Percentiles rank a stretch among this genome's conserved stretches.
phyloP scores from a whole-genome alignment of 2,113 vertebrate species.

The Sorex fumeus region DNA sequence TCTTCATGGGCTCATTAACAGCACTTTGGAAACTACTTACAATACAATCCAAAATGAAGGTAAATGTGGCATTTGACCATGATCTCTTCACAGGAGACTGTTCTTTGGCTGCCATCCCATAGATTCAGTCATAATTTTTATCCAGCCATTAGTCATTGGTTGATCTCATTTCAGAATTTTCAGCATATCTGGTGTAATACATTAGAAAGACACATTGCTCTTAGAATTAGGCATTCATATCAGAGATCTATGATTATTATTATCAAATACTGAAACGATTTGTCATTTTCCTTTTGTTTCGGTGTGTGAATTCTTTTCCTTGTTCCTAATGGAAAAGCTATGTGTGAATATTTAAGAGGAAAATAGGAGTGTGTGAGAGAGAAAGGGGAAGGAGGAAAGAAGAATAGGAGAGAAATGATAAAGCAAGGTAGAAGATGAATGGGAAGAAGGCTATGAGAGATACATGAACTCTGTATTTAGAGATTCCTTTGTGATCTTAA shows the following conservation, averaged over 20 bases:
- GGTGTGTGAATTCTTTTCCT: neutral
- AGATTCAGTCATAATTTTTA: conserved; percentile 38
- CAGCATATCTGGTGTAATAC: neutral
- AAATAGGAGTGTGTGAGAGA: neutral
- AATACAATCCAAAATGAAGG: neutral
- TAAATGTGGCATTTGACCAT: neutral
- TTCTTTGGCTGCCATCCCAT: conserved; percentile 44
- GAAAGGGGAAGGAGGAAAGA: neutral
- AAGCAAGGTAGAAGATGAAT: neutral
- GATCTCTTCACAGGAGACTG: neutral
- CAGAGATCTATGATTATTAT: conserved; percentile 41
- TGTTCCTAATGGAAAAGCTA: neutral
- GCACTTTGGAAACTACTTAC: conserved; percentile 51
- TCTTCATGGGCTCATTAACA: neutral
- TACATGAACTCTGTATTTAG: neutral
- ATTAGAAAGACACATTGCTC: conserved; percentile 11
- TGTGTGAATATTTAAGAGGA: neutral
- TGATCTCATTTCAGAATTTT: conserved; percentile 54
- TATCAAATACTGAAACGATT: conserved; percentile 16
- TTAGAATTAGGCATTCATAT: neutral
- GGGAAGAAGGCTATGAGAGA: too few species aligned
- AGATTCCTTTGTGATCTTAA: neutral
- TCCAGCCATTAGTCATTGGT: neutral
- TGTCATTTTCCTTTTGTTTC: conserved; percentile 55
- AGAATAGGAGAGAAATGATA: neutral